A percentile compares a stretch with the other conserved stretches of the same genome.
These are phyloP conservation scores for Crotalus tigris DNA, from an alignment of 2,113 vertebrate species.

Conservation along the genomic window DNA sequence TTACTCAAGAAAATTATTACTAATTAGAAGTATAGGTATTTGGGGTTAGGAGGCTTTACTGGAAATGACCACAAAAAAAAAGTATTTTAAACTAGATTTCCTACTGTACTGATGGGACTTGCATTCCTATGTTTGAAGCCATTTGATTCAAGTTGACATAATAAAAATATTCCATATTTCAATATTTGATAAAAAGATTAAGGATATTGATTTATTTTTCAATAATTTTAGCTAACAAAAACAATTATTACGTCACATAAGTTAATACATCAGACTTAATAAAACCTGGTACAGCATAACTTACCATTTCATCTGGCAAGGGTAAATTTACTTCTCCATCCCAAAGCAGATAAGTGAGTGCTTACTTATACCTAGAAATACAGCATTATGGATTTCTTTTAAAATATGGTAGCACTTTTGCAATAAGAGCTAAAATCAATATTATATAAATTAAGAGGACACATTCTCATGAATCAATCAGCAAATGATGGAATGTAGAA, in stretches of 20 bases:
- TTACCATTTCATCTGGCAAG: background rate
- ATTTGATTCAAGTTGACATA: background rate
- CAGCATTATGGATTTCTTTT: background rate
- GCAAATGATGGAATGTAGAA: background rate
- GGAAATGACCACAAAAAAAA: background rate
- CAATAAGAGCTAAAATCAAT: background rate
- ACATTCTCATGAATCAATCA: background rate
- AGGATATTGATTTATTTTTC: background rate
- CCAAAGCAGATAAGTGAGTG: background rate
- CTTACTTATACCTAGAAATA: background rate
- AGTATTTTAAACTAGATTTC: background rate
- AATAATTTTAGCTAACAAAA: background rate
- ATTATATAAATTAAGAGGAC: background rate
- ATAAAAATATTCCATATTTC: background rate
- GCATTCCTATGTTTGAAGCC: background rate
- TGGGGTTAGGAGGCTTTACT: background rate
- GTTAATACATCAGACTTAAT: background rate
- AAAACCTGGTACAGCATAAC: background rate
- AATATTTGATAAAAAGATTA: background rate
- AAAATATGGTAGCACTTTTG: background rate
- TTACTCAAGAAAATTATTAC: background rate
- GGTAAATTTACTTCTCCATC: background rate
- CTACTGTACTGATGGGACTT: background rate
- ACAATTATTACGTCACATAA: background rate
- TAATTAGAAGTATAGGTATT: background rate